Conservation (phyloP, 2,888 invertebrate species). For the Drosophila suboccidentalis region DNA sequence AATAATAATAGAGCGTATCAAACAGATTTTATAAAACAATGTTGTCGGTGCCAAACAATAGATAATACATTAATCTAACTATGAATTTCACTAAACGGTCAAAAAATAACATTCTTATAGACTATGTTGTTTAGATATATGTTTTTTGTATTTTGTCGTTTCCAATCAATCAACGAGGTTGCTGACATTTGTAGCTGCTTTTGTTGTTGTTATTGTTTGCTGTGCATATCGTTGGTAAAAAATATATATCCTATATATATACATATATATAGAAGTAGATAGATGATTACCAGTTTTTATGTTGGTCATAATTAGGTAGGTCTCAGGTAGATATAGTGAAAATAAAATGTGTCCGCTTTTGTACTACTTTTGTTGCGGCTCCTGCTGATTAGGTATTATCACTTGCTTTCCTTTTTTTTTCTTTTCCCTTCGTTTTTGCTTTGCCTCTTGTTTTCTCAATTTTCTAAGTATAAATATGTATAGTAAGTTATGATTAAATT, state of each 20-base stretch:
- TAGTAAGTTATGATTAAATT: background rate
- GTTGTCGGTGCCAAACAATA: slow-evolving; percentile 9
- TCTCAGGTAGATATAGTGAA: slow-evolving; percentile 21
- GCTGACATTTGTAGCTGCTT: background rate
- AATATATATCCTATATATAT: background rate
- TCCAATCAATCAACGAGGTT: slow-evolving; percentile 4
- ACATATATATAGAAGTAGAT: background rate
- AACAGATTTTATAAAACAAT: slow-evolving; percentile 5
- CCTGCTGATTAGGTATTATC: background rate
- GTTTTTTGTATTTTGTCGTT: background rate
- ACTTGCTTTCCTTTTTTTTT: background rate
- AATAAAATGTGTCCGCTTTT: background rate
- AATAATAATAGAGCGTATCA: slow-evolving; percentile 1
- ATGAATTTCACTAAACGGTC: slow-evolving; percentile 40
- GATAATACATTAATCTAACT: slow-evolving; percentile 5
- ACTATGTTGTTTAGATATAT: slow-evolving; percentile 15
- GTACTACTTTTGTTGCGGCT: background rate
- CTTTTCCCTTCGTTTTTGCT: background rate
- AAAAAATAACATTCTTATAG: slow-evolving; percentile 41
- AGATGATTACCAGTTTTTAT: slow-evolving; percentile 9
- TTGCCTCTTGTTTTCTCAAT: background rate
- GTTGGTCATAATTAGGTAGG: slow-evolving; percentile 24
- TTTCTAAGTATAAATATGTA: slow-evolving; percentile 3
- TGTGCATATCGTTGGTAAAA: slow-evolving; percentile 9
- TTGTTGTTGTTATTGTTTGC: background rate